A percentile compares a stretch with the other conserved stretches of the same genome.
phyloP scores from a whole-genome alignment of 2,888 invertebrate genomes.

The Drosophila pegasa region DNA sequence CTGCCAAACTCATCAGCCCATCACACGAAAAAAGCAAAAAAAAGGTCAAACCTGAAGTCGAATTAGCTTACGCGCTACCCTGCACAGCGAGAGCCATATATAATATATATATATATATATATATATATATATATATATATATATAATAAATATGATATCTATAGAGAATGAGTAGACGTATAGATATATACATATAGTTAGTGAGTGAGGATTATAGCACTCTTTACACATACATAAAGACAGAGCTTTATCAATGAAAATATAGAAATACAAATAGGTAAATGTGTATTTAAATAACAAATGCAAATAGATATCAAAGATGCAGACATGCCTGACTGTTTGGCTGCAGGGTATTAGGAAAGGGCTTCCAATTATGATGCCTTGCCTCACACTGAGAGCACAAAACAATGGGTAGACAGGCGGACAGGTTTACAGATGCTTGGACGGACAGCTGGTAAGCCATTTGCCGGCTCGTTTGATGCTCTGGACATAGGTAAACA shows the following conservation, averaged over 20 bases:
- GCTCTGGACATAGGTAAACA: conserved; percentile 60
- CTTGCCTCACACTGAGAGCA: not conserved
- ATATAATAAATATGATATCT: too few species aligned
- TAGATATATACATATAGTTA: not conserved
- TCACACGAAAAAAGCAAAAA: not conserved
- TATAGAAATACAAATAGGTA: not conserved
- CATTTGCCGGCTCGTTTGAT: conserved; percentile 57
- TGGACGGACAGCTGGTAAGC: conserved; percentile 47
- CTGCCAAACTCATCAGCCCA: conserved; percentile 63
- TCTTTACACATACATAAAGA: not conserved
- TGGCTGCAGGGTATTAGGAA: not conserved
- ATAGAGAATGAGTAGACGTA: too few species aligned
- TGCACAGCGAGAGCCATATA: not conserved
- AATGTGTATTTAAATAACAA: not conserved
- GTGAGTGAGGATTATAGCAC: not conserved
- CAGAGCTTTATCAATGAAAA: not conserved
- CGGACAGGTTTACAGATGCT: conserved; percentile 1
- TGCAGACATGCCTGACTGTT: not conserved
- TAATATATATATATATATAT: not conserved
- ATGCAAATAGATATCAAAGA: not conserved
- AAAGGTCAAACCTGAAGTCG: conserved; percentile 3
- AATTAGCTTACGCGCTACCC: not conserved
- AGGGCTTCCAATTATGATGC: conserved; percentile 44
- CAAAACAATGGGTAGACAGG: not conserved
- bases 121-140: not conserved